Evolutionary conservation across 92 coral and sea anemone genomes (phyloP).

Genomic region (Epizoanthus fatuus): DNA sequence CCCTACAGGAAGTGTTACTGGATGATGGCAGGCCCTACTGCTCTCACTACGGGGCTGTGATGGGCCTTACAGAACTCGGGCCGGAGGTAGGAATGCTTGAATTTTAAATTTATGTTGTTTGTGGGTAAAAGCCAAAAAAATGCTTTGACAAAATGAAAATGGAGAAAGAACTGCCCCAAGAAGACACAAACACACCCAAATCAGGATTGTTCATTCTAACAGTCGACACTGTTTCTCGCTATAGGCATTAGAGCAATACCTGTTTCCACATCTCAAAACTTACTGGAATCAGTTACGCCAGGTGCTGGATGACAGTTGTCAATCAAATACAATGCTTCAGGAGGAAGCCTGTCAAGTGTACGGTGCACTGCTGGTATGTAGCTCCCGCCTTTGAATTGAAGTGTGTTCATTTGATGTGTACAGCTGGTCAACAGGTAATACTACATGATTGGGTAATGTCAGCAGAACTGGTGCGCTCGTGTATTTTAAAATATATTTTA

Average conservation of each 20-base stretch:
- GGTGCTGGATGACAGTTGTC: slow-evolving; percentile 84
- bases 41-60: slow-evolving; percentile 97
- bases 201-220: not conserved
- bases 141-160: too few relatives aligned
- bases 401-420: too few relatives aligned
- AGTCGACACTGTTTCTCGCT: slow-evolving; percentile 1
- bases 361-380: slow-evolving; percentile 85
- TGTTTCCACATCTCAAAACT: slow-evolving; percentile 86
- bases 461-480: too few relatives aligned
- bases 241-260: slow-evolving; percentile 91
- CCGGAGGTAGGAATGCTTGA: slow-evolving; percentile 70
- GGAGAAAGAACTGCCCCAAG: too few relatives aligned
- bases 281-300: slow-evolving; percentile 87
- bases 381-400: too few relatives aligned
- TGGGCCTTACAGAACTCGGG: slow-evolving; percentile 93
- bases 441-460: too few relatives aligned
- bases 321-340: slow-evolving; percentile 79
- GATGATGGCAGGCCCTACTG: slow-evolving; percentile 92
- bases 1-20: slow-evolving; percentile 87
- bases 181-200: too few relatives aligned
- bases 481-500: too few relatives aligned
- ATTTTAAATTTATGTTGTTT: too few relatives aligned
- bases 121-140: too few relatives aligned
- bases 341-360: slow-evolving; percentile 91
- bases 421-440: too few relatives aligned